Evolutionary conservation across 2,888 invertebrate species (phyloP), one percentile per base, ranked within the genome.

Genomic region (Horisme vitalbata): DNA sequence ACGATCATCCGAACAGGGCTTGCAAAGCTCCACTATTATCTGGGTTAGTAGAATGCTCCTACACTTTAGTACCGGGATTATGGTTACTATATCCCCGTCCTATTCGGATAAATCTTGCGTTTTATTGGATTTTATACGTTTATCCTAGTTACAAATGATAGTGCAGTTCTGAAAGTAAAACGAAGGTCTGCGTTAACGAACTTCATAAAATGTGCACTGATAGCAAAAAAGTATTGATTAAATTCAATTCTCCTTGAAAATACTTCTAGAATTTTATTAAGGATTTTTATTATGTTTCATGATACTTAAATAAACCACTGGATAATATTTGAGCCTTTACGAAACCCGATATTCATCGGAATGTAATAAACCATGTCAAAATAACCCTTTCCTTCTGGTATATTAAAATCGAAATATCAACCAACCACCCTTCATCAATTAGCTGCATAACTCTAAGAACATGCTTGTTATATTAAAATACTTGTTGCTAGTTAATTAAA

Each of bases 51-150:
- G 54, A 56, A 57, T 54, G 57, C 59, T 59, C 58, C 59, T 61
- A 63, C 64, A 64, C 57, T 72, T 71, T 70, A 68, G 57, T 68
- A 58, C 58, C 51, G 46, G 68, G 71, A 71, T 71, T 68, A 68
- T 59, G 63, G 38, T 54, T 63, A 64, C 63, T 57, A 63, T 65
- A 63, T 55, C 59, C 57, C 57, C 50, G 56, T 49, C 61, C 61
- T 58, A 59, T 68, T 63, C 57, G 66, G 59, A 65, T 69, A 65
- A 71, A 66, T 65, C 59, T 66, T 62, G 61, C 59, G 63, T 63
- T 68, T 66, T 68, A 65, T 65, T 59, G 64, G 63, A 65, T 68
- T 65, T 65, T 61, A 60, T 57, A 63, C 57, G 66, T 55, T 66
- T 61, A 64, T 65, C 58, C 65, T 39, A 37, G 56, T 64, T 59